Base-by-base conservation (phyloP, 2,113 vertebrate genomes). In the Nasalis larvatus region DNA sequence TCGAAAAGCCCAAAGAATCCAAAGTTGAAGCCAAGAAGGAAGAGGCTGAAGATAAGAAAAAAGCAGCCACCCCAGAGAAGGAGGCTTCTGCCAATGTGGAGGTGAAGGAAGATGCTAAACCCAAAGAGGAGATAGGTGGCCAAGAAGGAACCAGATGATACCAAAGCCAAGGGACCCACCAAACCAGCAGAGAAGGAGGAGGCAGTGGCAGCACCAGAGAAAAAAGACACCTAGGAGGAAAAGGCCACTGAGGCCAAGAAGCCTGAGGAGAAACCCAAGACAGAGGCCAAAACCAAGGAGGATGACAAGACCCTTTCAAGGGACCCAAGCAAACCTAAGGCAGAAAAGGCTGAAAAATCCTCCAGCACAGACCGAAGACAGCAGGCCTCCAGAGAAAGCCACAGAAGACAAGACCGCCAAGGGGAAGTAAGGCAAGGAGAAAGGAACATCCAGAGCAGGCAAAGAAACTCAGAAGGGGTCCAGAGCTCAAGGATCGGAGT, bases 301-400 rank as follows among this genome's bases (percentile, higher is more conserved):
- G 97, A 97, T 47, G 95, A 95, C 91, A 97, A 98, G 63, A 96
- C 98, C 11, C 8, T 92, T 16, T 4, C 96, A 27, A 98, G 98
- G 84, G 95, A 42, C 0, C 96, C 98, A 8, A 54, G 92, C 78
- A 98, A 98, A 1, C 93, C 80, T 13, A 98, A 99, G 9, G 82
- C 58, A 0, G 99, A 99, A 80, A 99, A 99, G 95, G 98, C 82
- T 3, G 99, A 99, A 91, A 99, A 99, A 87, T 99, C 99, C 27
- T 99, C 99, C 40, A 97, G 98, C 97, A 99, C 99, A 3, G 99
- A 99, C 56, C 94, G 98, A 99, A 97, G 99, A 99, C 10, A 98
- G 97, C 93, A 99, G 98, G 76, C 77, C 96, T 14, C 27, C 97
- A 20, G 99, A 99, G 95, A 98, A 96, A 90, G 93, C 68, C 4